Evolutionary conservation across 2,888 invertebrate genomes (phyloP), one percentile per base, ranked within the genome.

Genomic region (Perdita meconis): DNA sequence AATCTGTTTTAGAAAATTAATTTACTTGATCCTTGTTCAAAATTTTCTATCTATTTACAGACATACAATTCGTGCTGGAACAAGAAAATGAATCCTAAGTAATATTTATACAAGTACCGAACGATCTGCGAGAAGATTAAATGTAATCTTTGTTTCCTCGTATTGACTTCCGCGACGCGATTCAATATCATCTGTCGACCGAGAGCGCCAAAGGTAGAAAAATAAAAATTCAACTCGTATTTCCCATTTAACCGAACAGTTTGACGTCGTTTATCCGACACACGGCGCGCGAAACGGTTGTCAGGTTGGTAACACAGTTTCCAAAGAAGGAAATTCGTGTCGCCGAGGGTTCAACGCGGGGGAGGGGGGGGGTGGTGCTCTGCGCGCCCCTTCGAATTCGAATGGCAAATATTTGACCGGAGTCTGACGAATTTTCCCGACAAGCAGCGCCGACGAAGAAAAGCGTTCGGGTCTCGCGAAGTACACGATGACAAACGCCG

Each of bases 341-440:
- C 22, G 22, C 10, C 22, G 19, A 19, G 47, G 22, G 47, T 10
- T 19, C 2, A n/a, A n/a, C n/a, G n/a, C n/a, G n/a, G n/a, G n/a
- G n/a, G n/a, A n/a, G n/a, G 0, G 44, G 10, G 44, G 44, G 19
- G 19, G n/a, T 44, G 16, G 44, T 19, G 16, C 44, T 19, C 44
- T 44, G 30, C 30, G 30, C 30, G 30, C 30, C 16, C 40, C n/a
- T 13, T 44, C 36, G 42, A 42, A 36, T 38, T 12, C 74, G 51
- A 63, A 57, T 63, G 47, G 22, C 51, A 44, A 74, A 57, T 63
- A 73, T 73, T 73, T 57, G 74, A 40, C 50, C 50, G 34, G 2
- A 16, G 10, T 16, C 38, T n/a, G 53, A 74, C 44, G 63, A 74
- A 59, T 74, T 74, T 59, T 42, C 44, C 16, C 40, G 34, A 24